A percentile compares a stretch with the other conserved stretches of the same genome.
These are phyloP conservation scores for Musca vetustissima DNA, from an alignment of 1,140 invertebrate species.

Conservation along the genomic window DNA sequence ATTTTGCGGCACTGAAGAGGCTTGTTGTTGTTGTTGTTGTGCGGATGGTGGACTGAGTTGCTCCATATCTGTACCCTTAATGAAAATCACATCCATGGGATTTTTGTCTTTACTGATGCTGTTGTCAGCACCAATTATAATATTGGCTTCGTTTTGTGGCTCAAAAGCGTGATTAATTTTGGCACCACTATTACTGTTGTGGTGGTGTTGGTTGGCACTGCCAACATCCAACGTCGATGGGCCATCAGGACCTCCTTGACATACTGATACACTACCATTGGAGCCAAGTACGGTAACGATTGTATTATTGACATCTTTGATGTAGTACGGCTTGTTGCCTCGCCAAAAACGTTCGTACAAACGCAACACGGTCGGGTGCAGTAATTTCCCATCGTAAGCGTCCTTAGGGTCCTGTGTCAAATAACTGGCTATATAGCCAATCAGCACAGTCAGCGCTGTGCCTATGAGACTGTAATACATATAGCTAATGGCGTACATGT, in stretches of 20 bases:
- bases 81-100: conserved; percentile 30
- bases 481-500: conserved; percentile 69
- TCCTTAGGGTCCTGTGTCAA: conserved; percentile 66
- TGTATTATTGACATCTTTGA: conserved; percentile 41
- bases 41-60: background rate
- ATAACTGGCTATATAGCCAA: conserved; percentile 68
- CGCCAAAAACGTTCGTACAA: conserved; percentile 39
- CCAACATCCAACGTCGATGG: conserved; percentile 31
- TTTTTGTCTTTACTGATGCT: conserved; percentile 22
- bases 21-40: background rate
- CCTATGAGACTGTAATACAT: conserved; percentile 77
- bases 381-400: conserved; percentile 66
- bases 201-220: too few relatives aligned
- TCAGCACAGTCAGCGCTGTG: conserved; percentile 65
- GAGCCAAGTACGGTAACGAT: conserved; percentile 1
- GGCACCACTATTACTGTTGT: conserved; percentile 36
- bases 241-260: conserved; percentile 36
- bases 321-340: conserved; percentile 46
- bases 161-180: conserved; percentile 50
- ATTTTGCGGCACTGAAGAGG: background rate
- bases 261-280: conserved; percentile 32
- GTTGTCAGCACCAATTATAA: conserved; percentile 17
- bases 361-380: conserved; percentile 64
- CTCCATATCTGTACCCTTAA: conserved; percentile 22
- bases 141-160: conserved; percentile 34